Conservation (phyloP, 2,113 vertebrate genomes). For the Conger conger region DNA sequence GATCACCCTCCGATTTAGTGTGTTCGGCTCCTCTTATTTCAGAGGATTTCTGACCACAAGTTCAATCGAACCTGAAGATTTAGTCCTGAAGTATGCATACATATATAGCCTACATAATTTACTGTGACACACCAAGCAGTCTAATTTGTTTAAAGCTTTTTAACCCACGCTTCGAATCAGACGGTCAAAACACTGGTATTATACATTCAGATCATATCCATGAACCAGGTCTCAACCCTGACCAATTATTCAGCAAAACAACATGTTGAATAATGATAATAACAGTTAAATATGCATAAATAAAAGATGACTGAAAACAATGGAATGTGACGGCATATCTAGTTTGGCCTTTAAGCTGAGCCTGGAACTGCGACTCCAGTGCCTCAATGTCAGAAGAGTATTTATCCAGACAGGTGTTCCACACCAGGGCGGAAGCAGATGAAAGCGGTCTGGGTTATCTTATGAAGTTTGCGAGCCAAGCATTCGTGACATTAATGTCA, state of each 20-base stretch:
- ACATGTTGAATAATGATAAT: no score
- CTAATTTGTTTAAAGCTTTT: not conserved
- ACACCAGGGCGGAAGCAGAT: conserved; percentile 1
- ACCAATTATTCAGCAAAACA: not conserved
- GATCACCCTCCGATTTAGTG: no score
- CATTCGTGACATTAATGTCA: not conserved
- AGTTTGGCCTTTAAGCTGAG: not conserved
- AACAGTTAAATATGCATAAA: no score
- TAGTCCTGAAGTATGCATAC: no score
- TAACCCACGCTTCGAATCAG: not conserved
- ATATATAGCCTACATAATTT: no score
- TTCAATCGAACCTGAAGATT: no score
- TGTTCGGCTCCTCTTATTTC: no score
- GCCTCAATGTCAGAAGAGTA: not conserved
- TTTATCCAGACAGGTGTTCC: conserved; percentile 65
- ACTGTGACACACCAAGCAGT: conserved; percentile 50
- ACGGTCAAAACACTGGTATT: not conserved
- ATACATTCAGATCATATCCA: not conserved
- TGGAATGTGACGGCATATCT: no score
- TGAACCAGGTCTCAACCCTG: not conserved
- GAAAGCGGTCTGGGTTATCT: not conserved
- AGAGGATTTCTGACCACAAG: no score
- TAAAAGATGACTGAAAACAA: not conserved
- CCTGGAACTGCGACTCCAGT: not conserved
- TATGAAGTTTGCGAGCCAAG: not conserved